A percentile compares a stretch with the other conserved stretches of the same genome.
These are phyloP conservation scores for Lophotis ruficrista DNA, from an alignment of 2,113 vertebrate species.

Conservation along the genomic window DNA sequence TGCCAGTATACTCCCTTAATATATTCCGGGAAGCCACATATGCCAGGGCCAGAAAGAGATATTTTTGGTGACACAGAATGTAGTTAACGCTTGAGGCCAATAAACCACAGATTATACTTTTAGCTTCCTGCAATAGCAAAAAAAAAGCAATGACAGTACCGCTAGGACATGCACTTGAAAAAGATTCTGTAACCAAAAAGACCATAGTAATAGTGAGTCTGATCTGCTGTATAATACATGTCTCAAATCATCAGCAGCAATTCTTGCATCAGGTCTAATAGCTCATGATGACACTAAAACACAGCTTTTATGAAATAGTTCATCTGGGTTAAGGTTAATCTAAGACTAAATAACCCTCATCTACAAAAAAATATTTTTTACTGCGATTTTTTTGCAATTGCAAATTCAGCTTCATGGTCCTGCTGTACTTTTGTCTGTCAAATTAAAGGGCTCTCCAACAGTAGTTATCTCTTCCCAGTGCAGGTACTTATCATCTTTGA, in stretches of 20 bases:
- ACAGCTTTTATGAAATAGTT: not conserved
- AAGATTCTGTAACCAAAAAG: not conserved
- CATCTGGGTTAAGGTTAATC: not conserved
- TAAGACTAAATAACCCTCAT: not conserved
- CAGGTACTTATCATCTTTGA: not conserved
- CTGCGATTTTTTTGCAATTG: not conserved
- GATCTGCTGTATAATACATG: not conserved
- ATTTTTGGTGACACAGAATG: not conserved
- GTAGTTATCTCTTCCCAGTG: not conserved
- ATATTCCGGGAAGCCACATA: not conserved
- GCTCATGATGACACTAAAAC: not conserved
- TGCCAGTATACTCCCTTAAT: not conserved
- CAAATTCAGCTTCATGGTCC: not conserved
- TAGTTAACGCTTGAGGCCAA: not conserved
- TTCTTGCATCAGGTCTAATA: not conserved
- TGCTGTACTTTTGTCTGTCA: not conserved
- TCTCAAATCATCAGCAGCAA: not conserved
- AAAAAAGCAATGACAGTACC: not conserved
- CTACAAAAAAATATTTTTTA: not conserved
- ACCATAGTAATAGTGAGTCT: not conserved
- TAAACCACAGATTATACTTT: not conserved
- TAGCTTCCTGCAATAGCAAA: not conserved
- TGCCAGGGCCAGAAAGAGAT: not conserved
- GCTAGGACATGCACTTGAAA: not conserved
- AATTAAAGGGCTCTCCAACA: not conserved